Evolutionary conservation across 2,888 invertebrate species (phyloP), one percentile per base, ranked within the genome.

Genomic region (Vanessa cardui): DNA sequence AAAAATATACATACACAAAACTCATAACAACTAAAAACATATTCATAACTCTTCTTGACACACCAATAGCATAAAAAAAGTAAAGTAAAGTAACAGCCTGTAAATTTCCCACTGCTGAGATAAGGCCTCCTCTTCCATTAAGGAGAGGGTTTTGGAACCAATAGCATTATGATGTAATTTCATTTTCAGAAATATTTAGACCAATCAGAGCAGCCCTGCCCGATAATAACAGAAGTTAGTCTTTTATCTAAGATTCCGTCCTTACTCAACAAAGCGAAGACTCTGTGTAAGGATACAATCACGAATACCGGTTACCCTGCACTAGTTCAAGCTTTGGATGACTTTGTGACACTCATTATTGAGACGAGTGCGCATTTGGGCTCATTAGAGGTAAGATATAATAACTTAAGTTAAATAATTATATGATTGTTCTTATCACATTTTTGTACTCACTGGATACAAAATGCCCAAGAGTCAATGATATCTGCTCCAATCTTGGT

Each of bases 281-380:
- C 92, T 18, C 83, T 96, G 0, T 96, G 96, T 70, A 94, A 94
- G 74, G 94, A 95, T 71, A 94, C 94, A 0, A 93, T 97, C 26
- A 78, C 86, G 0, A 87, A 89, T 82, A 92, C 76, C 86, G 84
- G 91, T 0, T 96, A 96, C 78, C 94, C 95, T 0, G 83, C 89
- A 6, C 83, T 95, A 21, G 94, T 96, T 12, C 93, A 94, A 65
- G 93, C 90, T 0, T 80, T 97, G 60, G 96, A 97, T 74, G 93
- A 94, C 62, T 94, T 96, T 65, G 93, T 96, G 2, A 94, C 93
- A 0, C 92, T 94, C 31, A 94, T 96, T 62, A 94, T 96, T 67
- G 95, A 95, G 76, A 95, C 94, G 0, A 95, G 95, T 76, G 93
- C 94, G 21, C 95, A 96, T 81, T 89, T 98, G 63, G 94, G 94